These are phyloP conservation scores for Brachypteracias leptosomus DNA, from an alignment of 2,113 vertebrate species.

Conservation along the genomic window DNA sequence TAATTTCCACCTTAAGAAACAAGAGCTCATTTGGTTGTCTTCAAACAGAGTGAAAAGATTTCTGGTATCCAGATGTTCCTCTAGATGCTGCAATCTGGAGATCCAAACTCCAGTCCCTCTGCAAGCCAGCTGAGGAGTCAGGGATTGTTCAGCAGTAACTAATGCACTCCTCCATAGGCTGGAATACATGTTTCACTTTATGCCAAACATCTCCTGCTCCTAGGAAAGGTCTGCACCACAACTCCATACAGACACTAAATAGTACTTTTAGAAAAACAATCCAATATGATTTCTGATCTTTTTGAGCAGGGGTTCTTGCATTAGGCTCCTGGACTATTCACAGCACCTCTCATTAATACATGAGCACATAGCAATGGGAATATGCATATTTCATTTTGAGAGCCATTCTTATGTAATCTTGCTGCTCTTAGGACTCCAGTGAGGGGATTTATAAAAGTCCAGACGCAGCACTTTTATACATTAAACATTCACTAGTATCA, in stretches of 20 bases:
- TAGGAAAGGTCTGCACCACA: background rate
- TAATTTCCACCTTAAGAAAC: background rate
- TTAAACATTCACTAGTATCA: background rate
- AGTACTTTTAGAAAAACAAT: background rate
- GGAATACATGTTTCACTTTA: background rate
- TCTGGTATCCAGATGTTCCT: background rate
- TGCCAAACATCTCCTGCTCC: background rate
- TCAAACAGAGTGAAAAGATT: background rate
- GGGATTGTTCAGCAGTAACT: background rate
- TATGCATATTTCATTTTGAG: constrained; percentile 23
- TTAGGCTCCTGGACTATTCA: background rate
- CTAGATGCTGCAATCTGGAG: background rate
- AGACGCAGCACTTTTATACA: background rate
- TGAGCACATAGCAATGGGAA: constrained; percentile 14
- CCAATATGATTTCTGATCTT: background rate
- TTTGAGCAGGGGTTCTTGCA: background rate
- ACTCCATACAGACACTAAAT: background rate
- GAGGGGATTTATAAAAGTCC: background rate
- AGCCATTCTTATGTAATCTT: background rate
- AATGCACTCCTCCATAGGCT: accelerated
- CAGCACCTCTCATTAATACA: constrained; percentile 30
- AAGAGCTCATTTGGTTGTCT: background rate
- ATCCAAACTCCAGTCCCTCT: background rate
- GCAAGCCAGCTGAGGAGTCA: background rate
- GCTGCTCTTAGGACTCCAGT: background rate